Evolutionary conservation across 2,797 vertebrate genomes (phyloP), one percentile per base, ranked within the genome.

Genomic region (Falco peregrinus): DNA sequence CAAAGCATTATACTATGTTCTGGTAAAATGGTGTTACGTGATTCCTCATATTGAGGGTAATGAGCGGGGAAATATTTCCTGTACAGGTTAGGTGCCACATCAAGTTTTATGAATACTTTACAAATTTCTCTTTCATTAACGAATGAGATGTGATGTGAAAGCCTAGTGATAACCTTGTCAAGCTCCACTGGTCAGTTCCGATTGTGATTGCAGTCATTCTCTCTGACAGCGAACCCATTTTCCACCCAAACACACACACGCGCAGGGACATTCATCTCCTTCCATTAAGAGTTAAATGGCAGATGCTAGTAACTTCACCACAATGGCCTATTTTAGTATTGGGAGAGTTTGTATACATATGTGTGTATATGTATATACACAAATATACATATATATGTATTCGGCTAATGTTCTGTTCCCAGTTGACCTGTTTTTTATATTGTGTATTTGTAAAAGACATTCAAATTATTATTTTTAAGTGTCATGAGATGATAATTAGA

Each of bases 271-370:
- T 39, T 13, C 97, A 97, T 97, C 97, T 69, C 96, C 98, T 97
- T 96, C 95, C 95, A 97, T 84, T 97, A 97, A 98, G 96, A 96
- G 98, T 96, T 74, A 43, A 60, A 84, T 84, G 94, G 97, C 96
- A 98, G 97, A 97, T 96, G 97, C 97, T 97, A 94, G 97, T 97
- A 95, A 95, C 97, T 97, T 98, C 98, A 99, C 99, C 98, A 97
- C 98, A 98, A 98, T 98, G 98, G 98, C 99, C 98, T 99, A 96
- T 98, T 98, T 97, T 97, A 95, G 97, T 98, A 97, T 81, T 47
- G 95, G 86, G 84, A 76, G 79, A 94, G 95, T 96, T 87, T 54
- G 95, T 96, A 89, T 87, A 84, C 88, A 56, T 87, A 82, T 68
- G 79, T 96, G 92, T 91, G 91, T 95, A 90, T 96, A 84, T 96